Conservation (phyloP, 2,797 vertebrate genomes). For the Cephalopachus bancanus region DNA sequence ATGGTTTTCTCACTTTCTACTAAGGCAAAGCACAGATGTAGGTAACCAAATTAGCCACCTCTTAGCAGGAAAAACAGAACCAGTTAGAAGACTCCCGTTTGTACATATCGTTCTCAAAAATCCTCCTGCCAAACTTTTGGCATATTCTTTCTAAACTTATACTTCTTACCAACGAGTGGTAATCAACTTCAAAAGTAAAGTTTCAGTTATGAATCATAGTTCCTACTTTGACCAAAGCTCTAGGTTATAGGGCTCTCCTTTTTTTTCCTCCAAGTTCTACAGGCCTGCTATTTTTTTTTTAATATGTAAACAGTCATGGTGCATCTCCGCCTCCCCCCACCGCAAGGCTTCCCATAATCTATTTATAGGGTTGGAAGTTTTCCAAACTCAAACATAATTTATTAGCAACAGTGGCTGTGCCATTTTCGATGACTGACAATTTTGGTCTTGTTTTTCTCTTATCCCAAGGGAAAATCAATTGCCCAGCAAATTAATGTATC, state of each 20-base stretch:
- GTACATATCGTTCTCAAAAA: conserved; percentile 7
- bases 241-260: not conserved
- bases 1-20: not conserved
- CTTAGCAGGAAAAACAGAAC: not conserved
- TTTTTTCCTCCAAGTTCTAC: not conserved
- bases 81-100: conserved; percentile 1
- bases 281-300: conserved; percentile 80
- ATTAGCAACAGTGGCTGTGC: conserved; percentile 74
- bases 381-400: conserved; percentile 82
- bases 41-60: not conserved
- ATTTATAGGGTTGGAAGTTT: conserved; percentile 84
- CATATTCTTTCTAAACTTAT: conserved; percentile 58
- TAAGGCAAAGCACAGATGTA: not conserved
- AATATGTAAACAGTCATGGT: conserved; percentile 64
- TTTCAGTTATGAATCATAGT: conserved; percentile 2
- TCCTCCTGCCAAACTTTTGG: conserved; percentile 47
- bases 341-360: conserved; percentile 82
- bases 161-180: not conserved
- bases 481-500: conserved; percentile 64
- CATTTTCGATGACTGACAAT: conserved; percentile 81
- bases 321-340: conserved; percentile 70
- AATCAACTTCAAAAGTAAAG: conserved; percentile 48
- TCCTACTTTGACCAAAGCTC: conserved; percentile 29
- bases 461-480: conserved; percentile 72
- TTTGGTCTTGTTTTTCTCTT: conserved; percentile 74